Evolutionary conservation across 1,140 invertebrate genomes (phyloP).

Genomic region (Dinothrombium tinctorium): DNA sequence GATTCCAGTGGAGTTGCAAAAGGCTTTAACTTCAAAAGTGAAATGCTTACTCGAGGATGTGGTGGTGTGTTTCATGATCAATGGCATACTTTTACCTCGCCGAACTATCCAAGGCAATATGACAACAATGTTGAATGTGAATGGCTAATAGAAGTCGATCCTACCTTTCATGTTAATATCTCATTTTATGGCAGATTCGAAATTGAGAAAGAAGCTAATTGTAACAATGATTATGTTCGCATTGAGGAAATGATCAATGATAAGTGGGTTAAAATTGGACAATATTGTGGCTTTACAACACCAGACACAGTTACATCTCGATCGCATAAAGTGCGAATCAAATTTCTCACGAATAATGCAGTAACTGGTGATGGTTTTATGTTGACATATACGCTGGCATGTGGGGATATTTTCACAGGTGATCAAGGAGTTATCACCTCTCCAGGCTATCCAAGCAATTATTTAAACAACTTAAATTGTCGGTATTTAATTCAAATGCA

Average conservation of each 20-base stretch:
- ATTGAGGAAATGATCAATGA: constrained; percentile 24
- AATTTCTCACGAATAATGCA: constrained; percentile 19
- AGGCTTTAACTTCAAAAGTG: constrained; percentile 18
- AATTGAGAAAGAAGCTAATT: constrained; percentile 40
- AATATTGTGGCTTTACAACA: constrained; percentile 40
- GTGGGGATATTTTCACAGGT: constrained; percentile 39
- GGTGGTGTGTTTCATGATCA: constrained; percentile 29
- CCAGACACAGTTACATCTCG: constrained; percentile 26
- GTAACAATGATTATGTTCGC: constrained; percentile 52
- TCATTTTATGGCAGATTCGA: constrained; percentile 42
- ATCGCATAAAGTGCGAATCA: constrained; percentile 14
- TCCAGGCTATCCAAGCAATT: constrained; percentile 51
- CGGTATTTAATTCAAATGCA: no score
- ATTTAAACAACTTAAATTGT: no score
- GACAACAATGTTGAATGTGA: constrained; percentile 46
- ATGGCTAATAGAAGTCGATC: constrained; percentile 38
- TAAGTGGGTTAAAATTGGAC: constrained; percentile 21
- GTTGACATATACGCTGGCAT: constrained; percentile 27
- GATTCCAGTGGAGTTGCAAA: neutral
- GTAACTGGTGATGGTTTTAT: constrained; percentile 43
- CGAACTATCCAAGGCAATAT: constrained; percentile 34
- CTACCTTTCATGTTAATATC: constrained; percentile 39
- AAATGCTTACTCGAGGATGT: constrained; percentile 25
- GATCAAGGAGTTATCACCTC: constrained; percentile 33
- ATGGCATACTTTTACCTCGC: constrained; percentile 26